Evolutionary conservation across 2,888 invertebrate genomes (phyloP).

Genomic region (Euzophera pinguis): DNA sequence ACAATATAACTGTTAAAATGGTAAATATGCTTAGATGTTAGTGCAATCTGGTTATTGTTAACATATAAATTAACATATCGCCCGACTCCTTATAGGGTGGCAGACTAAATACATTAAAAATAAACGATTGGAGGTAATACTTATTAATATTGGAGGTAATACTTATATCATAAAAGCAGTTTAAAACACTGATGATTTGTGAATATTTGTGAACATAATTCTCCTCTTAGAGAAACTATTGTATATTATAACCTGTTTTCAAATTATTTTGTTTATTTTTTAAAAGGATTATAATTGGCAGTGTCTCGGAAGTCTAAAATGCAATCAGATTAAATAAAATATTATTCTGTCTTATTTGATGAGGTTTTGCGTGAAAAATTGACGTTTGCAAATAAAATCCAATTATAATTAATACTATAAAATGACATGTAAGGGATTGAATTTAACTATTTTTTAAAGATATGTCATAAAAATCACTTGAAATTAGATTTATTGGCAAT

Average conservation of each 20-base stretch:
- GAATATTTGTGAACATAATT: conserved; percentile 40
- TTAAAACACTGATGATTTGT: conserved; percentile 53
- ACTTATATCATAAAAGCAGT: conserved; percentile 66
- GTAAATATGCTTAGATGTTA: conserved; percentile 10
- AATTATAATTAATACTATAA: conserved; percentile 28
- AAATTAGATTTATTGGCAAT: neutral
- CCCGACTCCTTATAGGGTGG: conserved; percentile 1
- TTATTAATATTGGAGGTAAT: conserved; percentile 75
- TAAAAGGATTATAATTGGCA: conserved; percentile 14
- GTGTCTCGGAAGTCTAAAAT: conserved; percentile 16
- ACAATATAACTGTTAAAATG: conserved; percentile 53
- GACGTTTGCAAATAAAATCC: conserved; percentile 31
- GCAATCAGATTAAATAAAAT: conserved; percentile 11
- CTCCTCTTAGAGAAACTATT: conserved; percentile 28
- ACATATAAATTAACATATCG: conserved; percentile 14
- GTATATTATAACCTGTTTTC: conserved; percentile 6
- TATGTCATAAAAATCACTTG: neutral
- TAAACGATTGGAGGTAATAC: conserved; percentile 72
- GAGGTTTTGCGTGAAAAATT: conserved; percentile 20
- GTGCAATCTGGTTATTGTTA: conserved; percentile 12
- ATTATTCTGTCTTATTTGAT: conserved; percentile 10
- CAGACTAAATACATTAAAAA: conserved; percentile 32
- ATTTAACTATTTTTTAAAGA: neutral
- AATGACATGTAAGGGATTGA: conserved; percentile 28
- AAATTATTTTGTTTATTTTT: conserved; percentile 11